phyloP scores from a whole-genome alignment of 1,140 invertebrate genomes.

The Drosophila asahinai region DNA sequence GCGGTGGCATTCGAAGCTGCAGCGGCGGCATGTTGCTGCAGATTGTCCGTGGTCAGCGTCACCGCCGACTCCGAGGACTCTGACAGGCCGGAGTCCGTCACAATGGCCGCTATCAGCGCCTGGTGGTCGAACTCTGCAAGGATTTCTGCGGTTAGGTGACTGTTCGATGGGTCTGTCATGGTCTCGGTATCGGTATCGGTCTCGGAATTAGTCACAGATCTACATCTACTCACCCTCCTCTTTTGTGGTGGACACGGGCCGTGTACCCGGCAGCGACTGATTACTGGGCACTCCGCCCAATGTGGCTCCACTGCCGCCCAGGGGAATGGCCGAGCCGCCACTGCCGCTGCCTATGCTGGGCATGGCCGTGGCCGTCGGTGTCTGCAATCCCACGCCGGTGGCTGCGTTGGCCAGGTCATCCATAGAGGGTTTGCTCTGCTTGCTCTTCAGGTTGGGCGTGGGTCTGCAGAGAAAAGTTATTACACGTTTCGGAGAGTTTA shows the following conservation, averaged over 20 bases:
- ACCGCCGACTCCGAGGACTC: slow-evolving; percentile 82
- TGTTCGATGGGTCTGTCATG: not conserved
- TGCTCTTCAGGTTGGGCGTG: slow-evolving; percentile 89
- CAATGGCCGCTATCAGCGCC: slow-evolving; percentile 75
- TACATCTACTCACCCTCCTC: slow-evolving; percentile 87
- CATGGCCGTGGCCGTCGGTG: slow-evolving; percentile 71
- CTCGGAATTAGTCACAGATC: slow-evolving; percentile 24
- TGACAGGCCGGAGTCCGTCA: slow-evolving; percentile 82
- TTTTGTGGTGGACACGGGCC: slow-evolving; percentile 80
- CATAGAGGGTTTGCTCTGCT: slow-evolving; percentile 85
- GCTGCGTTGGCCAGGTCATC: slow-evolving; percentile 73
- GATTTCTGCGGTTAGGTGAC: not conserved
- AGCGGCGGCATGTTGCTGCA: slow-evolving; percentile 65
- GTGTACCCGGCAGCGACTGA: slow-evolving; percentile 59
- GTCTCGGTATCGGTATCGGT: not conserved
- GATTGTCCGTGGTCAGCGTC: slow-evolving; percentile 75
- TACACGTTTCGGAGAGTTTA: not conserved
- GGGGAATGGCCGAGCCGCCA: slow-evolving; percentile 64
- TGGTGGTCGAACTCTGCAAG: slow-evolving; percentile 86
- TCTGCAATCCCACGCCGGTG: slow-evolving; percentile 84
- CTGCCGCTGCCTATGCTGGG: slow-evolving; percentile 66
- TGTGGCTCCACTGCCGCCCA: slow-evolving; percentile 84
- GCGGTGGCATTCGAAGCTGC: slow-evolving; percentile 48
- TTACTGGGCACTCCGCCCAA: slow-evolving; percentile 64
- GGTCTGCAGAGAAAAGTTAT: slow-evolving; percentile 86